Base-by-base conservation (phyloP, 2,797 vertebrate genomes). In the Chaenodraco wilsoni region DNA sequence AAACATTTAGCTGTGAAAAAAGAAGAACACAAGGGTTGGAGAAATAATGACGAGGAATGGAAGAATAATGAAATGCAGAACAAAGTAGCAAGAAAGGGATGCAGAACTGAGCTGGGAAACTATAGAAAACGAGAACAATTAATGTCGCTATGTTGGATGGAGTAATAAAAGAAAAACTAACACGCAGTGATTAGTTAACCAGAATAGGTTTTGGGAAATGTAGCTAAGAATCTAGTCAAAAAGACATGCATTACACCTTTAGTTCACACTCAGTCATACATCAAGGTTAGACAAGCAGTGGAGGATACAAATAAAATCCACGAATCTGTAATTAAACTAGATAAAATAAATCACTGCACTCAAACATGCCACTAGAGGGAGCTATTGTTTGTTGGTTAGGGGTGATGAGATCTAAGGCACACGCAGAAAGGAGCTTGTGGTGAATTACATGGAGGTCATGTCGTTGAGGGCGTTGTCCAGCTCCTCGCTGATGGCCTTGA, bases 401-500 rank as follows among this genome's bases (percentile, higher is more conserved):
- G 13, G 31, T 41, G 40, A 10, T 9, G 7, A 50, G 57, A 43
- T 33, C 74, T 65, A 72, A 69, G 65, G 48, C 78, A 89, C 78
- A 89, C 27, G 68, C 69, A 86, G n/a, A 84, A 67, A 79, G 79
- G 90, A 82, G 79, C 78, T 76, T 78, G 72, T 84, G 87, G 83
- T 79, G 88, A 95, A 95, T 99, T 99, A 98, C 97, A 99, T 98
- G 95, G 97, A 98, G 84, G 97, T 98, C 97, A 99, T 98, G 88
- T 99, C 97, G 80, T 98, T 99, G 95, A 99, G 97, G 92, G 97
- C 96, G 93, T 98, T 96, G 96, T 98, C 97, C 95, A 99, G 95
- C 96, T 98, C 97, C 95, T 99, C 97, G 87, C 96, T 99, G 97
- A 99, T 98, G 94, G 97, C 97, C 94, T 99, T 99, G 96, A 97